Evolutionary conservation across 2,888 invertebrate species (phyloP).

Genomic region (Pimpla rufipes): DNA sequence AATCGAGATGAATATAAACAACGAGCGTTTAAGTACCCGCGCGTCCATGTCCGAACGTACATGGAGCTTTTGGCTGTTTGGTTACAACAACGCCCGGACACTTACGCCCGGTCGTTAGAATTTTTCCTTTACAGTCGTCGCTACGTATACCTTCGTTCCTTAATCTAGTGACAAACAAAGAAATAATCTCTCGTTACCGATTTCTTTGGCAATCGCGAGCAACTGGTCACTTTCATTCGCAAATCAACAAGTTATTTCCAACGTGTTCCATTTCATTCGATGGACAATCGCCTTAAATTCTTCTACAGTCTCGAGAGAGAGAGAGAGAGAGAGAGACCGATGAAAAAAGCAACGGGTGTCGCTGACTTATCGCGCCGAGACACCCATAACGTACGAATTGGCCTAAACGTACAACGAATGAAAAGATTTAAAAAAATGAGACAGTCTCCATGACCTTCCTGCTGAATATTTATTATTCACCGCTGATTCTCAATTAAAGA

Average conservation of each 20-base stretch:
- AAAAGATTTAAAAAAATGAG: conserved; percentile 19
- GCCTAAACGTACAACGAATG: conserved; percentile 61
- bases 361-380: conserved; percentile 6
- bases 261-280: conserved; percentile 29
- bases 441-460: conserved; percentile 17
- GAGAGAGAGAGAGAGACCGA: not conserved
- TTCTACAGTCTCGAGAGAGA: not conserved
- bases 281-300: conserved; percentile 31
- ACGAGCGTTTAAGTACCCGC: conserved; percentile 33
- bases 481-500: conserved; percentile 15
- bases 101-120: conserved; percentile 23
- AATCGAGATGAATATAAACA: conserved; percentile 33
- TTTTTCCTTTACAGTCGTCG: conserved; percentile 21
- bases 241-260: conserved; percentile 26
- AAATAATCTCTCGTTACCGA: conserved; percentile 8
- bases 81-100: conserved; percentile 33
- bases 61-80: too few species aligned
- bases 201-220: conserved; percentile 23
- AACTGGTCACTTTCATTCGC: conserved; percentile 8
- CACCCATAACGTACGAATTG: conserved; percentile 25
- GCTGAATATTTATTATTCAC: conserved; percentile 30
- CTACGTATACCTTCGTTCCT: conserved; percentile 34
- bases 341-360: not conserved
- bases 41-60: too few species aligned
- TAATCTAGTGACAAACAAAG: conserved; percentile 29